A percentile compares a stretch with the other conserved stretches of the same genome.
Conservation (phyloP, 2,888 invertebrate genomes). For the Agriopis leucophaearia region DNA sequence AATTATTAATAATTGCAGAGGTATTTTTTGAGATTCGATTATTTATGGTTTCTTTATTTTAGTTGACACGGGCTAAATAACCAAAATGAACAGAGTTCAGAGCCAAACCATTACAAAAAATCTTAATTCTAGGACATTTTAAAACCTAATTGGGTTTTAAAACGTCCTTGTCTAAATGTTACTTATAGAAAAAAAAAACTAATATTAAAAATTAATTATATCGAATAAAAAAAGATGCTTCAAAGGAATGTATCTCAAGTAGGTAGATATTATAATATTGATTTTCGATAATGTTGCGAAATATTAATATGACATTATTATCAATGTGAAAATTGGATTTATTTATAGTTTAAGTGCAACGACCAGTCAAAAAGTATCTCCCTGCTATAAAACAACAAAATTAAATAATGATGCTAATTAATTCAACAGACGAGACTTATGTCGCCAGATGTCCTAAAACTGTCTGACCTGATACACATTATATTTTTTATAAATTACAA, state of each 20-base stretch:
- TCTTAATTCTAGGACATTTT: too few species aligned
- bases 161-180: too few species aligned
- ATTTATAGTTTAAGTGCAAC: constrained; percentile 19
- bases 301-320: not conserved
- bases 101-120: too few species aligned
- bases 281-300: not conserved
- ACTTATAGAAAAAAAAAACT: too few species aligned
- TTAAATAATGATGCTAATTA: constrained; percentile 7
- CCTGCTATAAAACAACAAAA: constrained; percentile 2
- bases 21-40: not conserved
- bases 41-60: not conserved
- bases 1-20: too few species aligned
- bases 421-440: constrained; percentile 27
- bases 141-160: too few species aligned
- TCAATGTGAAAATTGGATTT: not conserved
- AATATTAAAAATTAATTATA: too few species aligned
- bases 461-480: constrained; percentile 18
- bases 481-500: constrained; percentile 15
- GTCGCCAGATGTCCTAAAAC: constrained; percentile 28
- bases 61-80: too few species aligned
- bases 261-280: too few species aligned
- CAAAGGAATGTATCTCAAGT: too few species aligned
- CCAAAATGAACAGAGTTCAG: too few species aligned
- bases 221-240: too few species aligned
- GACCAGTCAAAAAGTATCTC: constrained; percentile 7